Conservation (phyloP, 2,888 invertebrate genomes). For the Trachelus iudaicus region DNA sequence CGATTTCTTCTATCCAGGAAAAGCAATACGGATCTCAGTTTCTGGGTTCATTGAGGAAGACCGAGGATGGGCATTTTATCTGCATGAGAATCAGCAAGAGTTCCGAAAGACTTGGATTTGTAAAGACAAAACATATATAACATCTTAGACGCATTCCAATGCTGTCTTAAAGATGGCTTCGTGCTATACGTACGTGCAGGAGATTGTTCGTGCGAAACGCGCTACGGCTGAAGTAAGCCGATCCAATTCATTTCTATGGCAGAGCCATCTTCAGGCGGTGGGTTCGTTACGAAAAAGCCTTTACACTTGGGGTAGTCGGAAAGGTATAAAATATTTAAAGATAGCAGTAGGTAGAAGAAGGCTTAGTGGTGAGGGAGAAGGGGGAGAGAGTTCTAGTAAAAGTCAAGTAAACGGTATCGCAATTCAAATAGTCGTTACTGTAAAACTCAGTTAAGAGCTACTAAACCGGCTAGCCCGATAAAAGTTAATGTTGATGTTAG, state of each 20-base stretch:
- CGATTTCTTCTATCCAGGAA: too few species aligned
- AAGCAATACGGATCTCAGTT: too few species aligned
- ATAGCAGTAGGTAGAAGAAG: not conserved
- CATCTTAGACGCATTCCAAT: too few species aligned
- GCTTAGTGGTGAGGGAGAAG: not conserved
- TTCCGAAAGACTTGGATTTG: too few species aligned
- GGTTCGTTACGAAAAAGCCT: not conserved
- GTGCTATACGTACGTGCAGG: too few species aligned
- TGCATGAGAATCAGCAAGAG: not conserved
- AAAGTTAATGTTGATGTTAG: conserved; percentile 31
- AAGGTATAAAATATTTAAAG: not conserved
- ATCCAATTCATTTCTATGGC: too few species aligned
- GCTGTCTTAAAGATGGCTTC: too few species aligned
- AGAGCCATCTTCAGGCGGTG: too few species aligned
- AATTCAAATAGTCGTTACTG: conserved; percentile 32
- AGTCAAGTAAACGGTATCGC: conserved; percentile 29
- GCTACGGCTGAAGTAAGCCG: too few species aligned
- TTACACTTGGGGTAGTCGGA: not conserved
- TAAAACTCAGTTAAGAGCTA: conserved; percentile 32
- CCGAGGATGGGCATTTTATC: not conserved
- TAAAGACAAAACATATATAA: too few species aligned
- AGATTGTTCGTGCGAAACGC: too few species aligned
- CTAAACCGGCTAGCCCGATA: conserved; percentile 32
- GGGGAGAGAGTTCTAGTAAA: conserved; percentile 5
- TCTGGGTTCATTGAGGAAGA: conserved; percentile 7